Base-by-base conservation (phyloP, 92 coral and sea anemone species). In the Micromussa lordhowensis region DNA sequence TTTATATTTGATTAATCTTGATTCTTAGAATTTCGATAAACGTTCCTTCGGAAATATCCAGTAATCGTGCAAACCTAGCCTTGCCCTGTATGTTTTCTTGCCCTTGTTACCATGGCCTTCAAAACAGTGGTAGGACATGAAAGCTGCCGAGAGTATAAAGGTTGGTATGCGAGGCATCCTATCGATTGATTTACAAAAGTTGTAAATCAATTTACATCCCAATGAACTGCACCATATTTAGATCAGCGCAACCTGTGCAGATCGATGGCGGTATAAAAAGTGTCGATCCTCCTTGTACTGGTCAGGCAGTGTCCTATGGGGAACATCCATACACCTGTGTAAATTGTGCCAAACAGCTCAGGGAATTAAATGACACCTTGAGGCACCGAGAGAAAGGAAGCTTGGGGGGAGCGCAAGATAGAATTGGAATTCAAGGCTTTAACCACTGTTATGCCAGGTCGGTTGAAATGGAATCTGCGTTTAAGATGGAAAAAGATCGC, bases 251-350 rank as follows among this genome's bases (percentile, higher is more conserved):
- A 36, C 0, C 13, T 75, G 79, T 75, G 31, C 79, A 75, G 18
- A 17, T 75, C 29, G 79, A 75, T 38, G 89, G 91, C 69, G 81
- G 89, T 29, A 86, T 91, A 22, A 89, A 89, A 69, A 89, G 85
- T 63, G 15, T 77, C 4, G 84, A 83, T 7, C 92, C 92, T 31
- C 92, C 88, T 31, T 89, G 88, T 38, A 30, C 69, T 9, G 85
- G 84, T 14, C 4, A 82, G 53, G 92, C 92, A 77, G 28, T 24
- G 14, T n/a, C 30, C 10, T 18, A 40, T 83, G 88, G 92, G 1
- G 74, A 32, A 36, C 78, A 79, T 75, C 88, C 88, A 0, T 89
- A 5, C 32, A 89, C 88, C 1, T 89, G 92, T 49, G 8, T 14
- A 13, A 77, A 64, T 26, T 86, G 89, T 53, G 59, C 80, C 53